Percentiles rank a stretch among this genome's conserved stretches.
Conservation (phyloP, 1,140 invertebrate species). For the Helicoverpa zea region DNA sequence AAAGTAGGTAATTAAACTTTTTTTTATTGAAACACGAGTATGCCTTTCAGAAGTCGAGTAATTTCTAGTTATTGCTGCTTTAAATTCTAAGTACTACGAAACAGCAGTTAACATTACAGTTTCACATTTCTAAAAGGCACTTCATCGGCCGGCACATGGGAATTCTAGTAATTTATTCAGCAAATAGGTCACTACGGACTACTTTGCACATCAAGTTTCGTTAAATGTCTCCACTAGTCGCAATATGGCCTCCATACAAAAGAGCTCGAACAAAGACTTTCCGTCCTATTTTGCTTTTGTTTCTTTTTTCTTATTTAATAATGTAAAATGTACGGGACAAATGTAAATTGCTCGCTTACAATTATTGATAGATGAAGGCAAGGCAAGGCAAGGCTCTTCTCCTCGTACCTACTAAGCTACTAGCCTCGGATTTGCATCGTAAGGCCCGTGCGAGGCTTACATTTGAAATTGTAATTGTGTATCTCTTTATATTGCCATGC, state of each 20-base stretch:
- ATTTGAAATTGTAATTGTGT: constrained; percentile 38
- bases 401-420: constrained; percentile 7
- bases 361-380: constrained; percentile 25
- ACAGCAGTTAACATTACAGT: constrained; percentile 6
- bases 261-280: constrained; percentile 38
- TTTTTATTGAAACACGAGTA: not conserved
- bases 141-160: not conserved
- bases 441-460: constrained; percentile 18
- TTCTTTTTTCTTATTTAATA: constrained; percentile 35
- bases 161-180: constrained; percentile 12
- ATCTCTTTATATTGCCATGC: constrained; percentile 17
- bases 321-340: constrained; percentile 20
- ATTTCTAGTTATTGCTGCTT: not conserved
- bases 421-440: constrained; percentile 31
- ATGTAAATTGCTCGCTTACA: constrained; percentile 23
- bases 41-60: not conserved
- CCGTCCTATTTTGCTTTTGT: constrained; percentile 46
- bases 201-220: constrained; percentile 40
- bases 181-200: constrained; percentile 39
- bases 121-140: constrained; percentile 9
- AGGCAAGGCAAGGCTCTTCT: not conserved
- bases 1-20: not conserved
- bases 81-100: constrained; percentile 3
- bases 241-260: constrained; percentile 38
- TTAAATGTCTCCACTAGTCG: constrained; percentile 40